These are phyloP conservation scores for Chlorodrepanis virens DNA, from an alignment of 2,113 vertebrate genomes.

Conservation along the genomic window DNA sequence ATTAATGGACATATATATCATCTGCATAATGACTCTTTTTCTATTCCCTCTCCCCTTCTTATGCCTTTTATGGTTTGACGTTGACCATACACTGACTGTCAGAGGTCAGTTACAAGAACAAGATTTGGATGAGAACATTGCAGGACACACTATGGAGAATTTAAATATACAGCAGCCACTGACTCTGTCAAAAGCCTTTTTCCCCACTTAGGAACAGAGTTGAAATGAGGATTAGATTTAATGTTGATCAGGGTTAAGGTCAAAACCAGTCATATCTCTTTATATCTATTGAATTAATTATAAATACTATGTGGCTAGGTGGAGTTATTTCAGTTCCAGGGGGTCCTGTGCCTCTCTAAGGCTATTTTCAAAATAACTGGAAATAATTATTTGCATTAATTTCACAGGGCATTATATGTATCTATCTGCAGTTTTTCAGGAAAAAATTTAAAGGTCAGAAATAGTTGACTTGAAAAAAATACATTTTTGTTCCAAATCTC, in stretches of 20 bases:
- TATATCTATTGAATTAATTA: neutral
- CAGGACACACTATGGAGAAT: neutral
- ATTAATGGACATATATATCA: constrained; percentile 33
- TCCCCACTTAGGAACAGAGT: neutral
- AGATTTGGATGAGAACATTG: neutral
- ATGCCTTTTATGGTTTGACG: constrained; percentile 20
- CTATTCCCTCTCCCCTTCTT: neutral
- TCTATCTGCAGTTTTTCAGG: neutral
- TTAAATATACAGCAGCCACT: constrained; percentile 20
- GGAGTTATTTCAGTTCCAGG: neutral
- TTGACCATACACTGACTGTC: neutral
- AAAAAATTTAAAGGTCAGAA: neutral
- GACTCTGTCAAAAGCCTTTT: neutral
- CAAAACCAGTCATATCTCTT: neutral
- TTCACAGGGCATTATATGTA: neutral
- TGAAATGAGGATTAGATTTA: constrained; percentile 35
- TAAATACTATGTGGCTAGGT: neutral
- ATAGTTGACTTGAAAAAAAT: neutral
- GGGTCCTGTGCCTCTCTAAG: neutral
- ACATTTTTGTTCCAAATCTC: neutral
- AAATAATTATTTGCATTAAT: neutral
- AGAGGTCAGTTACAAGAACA: neutral
- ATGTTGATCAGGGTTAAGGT: neutral
- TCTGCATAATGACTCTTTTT: neutral
- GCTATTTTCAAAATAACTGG: neutral